phyloP scores from a whole-genome alignment of 2,797 vertebrate genomes.

The Distichodus sexfasciatus region DNA sequence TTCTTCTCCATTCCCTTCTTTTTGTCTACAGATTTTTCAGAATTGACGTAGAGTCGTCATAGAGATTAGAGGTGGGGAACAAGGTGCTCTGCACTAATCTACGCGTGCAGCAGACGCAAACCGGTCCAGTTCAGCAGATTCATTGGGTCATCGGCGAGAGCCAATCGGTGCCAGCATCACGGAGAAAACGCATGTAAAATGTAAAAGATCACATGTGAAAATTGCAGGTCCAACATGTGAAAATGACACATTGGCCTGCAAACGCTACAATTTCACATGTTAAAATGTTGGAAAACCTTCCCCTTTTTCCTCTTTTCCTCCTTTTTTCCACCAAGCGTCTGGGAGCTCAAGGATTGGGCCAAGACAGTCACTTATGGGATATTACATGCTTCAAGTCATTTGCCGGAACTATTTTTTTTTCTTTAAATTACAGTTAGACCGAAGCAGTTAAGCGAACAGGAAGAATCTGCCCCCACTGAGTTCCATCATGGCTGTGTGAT shows the following conservation, averaged over 20 bases:
- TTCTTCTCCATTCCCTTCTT: background rate
- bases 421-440: background rate
- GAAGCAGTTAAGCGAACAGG: background rate
- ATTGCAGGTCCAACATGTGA: slow-evolving; percentile 10
- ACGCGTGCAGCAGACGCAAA: background rate
- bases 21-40: background rate
- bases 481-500: background rate
- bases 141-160: background rate
- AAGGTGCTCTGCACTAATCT: background rate
- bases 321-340: too few species aligned
- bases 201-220: slow-evolving; percentile 16
- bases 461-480: background rate
- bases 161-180: background rate
- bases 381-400: background rate
- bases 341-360: too few species aligned
- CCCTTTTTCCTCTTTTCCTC: background rate
- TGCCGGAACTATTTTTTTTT: background rate
- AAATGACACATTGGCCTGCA: background rate
- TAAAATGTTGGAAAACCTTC: slow-evolving; percentile 2
- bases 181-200: background rate
- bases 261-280: slow-evolving; percentile 6
- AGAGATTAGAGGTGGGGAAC: background rate
- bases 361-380: slow-evolving; percentile 3
- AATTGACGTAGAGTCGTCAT: background rate
- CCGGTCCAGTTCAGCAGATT: slow-evolving; percentile 18